Evolutionary conservation across 2,888 invertebrate species (phyloP), one percentile per base, ranked within the genome.

Genomic region (Drosophila melanosoma): DNA sequence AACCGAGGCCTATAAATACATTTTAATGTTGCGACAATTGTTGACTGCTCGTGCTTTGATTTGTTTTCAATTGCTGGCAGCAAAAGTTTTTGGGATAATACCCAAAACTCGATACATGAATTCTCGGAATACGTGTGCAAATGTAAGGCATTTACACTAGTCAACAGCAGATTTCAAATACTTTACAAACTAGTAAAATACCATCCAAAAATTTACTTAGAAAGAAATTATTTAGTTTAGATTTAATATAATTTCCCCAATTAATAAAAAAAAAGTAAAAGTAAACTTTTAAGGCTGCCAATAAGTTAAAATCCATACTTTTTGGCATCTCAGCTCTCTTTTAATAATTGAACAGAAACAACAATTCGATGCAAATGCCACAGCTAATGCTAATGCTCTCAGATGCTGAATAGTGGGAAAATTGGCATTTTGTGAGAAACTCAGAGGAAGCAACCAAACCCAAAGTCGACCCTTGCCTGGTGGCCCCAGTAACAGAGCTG

Each of bases 41-140:
- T 87, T 73, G 87, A 74, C 84, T 69, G 76, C 62, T 73, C 61
- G 67, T 69, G 73, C 76, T 82, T 81, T 89, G 84, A 85, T 85
- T 85, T 84, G 74, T 89, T 89, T 87, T 87, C 88, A 89, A 89
- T 84, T 84, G 84, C 72, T 84, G 69, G 73, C 68, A 60, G 51
- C 70, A 69, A 82, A 81, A 82, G 40, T 73, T 80, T 84, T 68
- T 54, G 48, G 69, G 32, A 76, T 75, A 79, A 87, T 74, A 68
- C 65, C 48, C 20, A 62, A 66, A 82, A 74, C 64, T 84, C 84
- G 82, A 71, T 76, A 72, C 82, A 75, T 58, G 57, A 20, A 70
- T 52, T 48, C 29, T 29, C 29, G 10, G 3, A 33, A 63, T 15
- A 23, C 35, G 23, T 45, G 26, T 17, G 48, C 38, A 60, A 56